Conservation (phyloP, 2,113 vertebrate genomes). For the Ceyx cyanopectus region DNA sequence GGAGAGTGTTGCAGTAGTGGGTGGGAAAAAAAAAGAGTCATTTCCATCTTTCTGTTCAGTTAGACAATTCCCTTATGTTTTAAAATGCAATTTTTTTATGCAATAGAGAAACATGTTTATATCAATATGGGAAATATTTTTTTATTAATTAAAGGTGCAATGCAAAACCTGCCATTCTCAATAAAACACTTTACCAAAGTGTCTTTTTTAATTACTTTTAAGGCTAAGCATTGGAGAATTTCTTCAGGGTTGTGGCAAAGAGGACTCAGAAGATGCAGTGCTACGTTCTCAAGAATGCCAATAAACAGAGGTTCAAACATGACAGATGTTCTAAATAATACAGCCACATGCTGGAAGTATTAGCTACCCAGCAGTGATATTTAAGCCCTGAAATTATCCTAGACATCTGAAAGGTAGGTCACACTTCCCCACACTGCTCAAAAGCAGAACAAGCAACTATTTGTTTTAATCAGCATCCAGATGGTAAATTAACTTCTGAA, state of each 20-base stretch:
- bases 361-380: neutral
- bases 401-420: neutral
- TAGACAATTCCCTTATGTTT: neutral
- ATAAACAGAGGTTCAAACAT: neutral
- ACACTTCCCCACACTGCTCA: neutral
- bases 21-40: neutral
- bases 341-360: neutral
- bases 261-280: neutral
- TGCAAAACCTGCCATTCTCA: neutral
- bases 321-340: neutral
- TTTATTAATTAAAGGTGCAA: neutral
- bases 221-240: neutral
- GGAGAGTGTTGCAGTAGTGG: neutral
- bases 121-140: conserved; percentile 27
- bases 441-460: neutral
- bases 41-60: neutral
- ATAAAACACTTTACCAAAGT: accelerated
- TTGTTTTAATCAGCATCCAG: neutral
- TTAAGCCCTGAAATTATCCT: neutral
- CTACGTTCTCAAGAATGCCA: neutral
- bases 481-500: neutral
- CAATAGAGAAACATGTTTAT: neutral
- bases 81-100: neutral
- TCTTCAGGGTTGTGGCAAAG: neutral
- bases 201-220: neutral